Evolutionary conservation across 2,888 invertebrate genomes (phyloP), one percentile per base, ranked within the genome.

Genomic region (Creontiades dilutus): DNA sequence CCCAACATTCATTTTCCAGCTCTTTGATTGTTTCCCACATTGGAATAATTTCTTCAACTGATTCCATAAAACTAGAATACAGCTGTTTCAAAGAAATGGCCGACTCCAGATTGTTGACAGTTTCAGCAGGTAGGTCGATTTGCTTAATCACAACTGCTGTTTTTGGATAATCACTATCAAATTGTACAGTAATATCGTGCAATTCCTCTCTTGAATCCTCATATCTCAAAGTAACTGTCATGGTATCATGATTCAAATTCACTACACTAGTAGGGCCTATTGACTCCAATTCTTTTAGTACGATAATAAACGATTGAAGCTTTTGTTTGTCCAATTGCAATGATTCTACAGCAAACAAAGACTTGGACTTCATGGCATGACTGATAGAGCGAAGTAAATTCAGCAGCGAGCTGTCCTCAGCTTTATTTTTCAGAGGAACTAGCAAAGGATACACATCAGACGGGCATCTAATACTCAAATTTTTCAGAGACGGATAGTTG

Each of bases 1-100:
- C 89, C 84, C 84, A 89, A n/a, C 84, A 82, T 48, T 89, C 76
- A n/a, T 75, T 75, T n/a, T 89, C 89, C 16, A 89, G 27, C 19
- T 89, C 78, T 47, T 75, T 46, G 14, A 46, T 48, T 5, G 68
- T 19, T 48, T 84, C 84, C 89, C 89, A 89, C 37, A 89, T 84
- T 23, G 84, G 84, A 19, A 89, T 75, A 48, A 89, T 46, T 13
- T 47, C 82, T 75, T 89, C 89, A 23, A 89, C 89, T 46, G 76
- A 19, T 12, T 82, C 75, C 27, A n/a, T 46, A 28, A 89, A 89
- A 11, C 12, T 23, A 3, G 47, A 48, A 37, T 89, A 89, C 13
- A 89, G 28, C 28, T 76, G 87, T 27, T 75, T 89, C 2, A 57
- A 7, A 48, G 27, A 47, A 27, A 13, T 75, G 2, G 48, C 13